phyloP scores from a whole-genome alignment of 2,888 invertebrate species.

The Conus canariensis region DNA sequence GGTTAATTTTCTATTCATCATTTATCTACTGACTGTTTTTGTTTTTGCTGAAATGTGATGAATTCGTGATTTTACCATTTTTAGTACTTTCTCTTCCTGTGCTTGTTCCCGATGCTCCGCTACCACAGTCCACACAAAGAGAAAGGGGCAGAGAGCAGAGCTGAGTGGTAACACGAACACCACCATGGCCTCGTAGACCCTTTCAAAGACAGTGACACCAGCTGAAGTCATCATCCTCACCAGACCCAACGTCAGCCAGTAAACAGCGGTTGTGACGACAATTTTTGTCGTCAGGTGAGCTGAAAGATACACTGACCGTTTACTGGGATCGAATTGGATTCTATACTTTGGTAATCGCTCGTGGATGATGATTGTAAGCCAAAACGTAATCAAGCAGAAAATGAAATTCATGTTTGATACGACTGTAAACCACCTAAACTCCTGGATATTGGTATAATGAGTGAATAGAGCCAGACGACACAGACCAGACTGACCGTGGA shows the following conservation, averaged over 20 bases:
- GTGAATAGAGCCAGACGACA: neutral
- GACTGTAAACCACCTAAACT: neutral
- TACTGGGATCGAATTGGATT: neutral
- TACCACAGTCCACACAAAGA: neutral
- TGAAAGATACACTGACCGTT: neutral
- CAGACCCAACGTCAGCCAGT: neutral
- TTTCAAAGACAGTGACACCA: neutral
- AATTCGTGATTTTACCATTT: neutral
- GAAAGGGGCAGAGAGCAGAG: neutral
- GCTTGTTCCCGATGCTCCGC: neutral
- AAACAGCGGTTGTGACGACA: neutral
- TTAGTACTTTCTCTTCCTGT: slow-evolving; percentile 8
- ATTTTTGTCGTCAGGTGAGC: neutral
- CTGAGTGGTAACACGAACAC: neutral
- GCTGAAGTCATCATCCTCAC: neutral
- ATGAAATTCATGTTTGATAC: neutral
- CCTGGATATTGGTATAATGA: neutral
- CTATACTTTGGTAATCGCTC: neutral
- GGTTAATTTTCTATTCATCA: too few relatives aligned
- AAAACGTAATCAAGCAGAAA: neutral
- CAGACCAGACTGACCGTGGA: neutral
- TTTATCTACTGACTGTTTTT: too few relatives aligned
- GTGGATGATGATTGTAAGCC: neutral
- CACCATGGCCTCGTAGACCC: neutral
- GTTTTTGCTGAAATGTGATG: too few relatives aligned